Evolutionary conservation across 2,113 vertebrate species (phyloP), one percentile per base, ranked within the genome.

Genomic region (Noctilio leporinus): DNA sequence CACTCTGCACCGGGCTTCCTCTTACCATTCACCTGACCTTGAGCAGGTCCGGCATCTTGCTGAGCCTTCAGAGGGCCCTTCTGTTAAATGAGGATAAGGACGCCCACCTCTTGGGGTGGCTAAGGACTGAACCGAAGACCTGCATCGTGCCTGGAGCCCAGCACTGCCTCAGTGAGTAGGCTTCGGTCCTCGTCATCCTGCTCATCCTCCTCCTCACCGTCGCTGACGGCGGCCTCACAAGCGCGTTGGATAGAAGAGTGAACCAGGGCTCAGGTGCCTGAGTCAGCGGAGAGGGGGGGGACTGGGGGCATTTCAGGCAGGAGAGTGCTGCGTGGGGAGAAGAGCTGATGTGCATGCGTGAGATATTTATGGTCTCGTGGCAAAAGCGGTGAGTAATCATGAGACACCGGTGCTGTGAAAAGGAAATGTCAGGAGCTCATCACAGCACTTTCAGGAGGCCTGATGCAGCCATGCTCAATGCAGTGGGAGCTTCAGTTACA

Each of bases 401-500:
- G 28, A 83, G 57, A 55, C 51, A 20, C 0, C 1, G 15, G 64
- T 1, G 20, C 20, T 38, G 10, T 33, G 62, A 20, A 55, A 76
- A 45, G 30, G 67, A 86, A 51, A 47, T 55, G 75, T 35, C 24
- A 12, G 22, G 14, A 10, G n/a, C 53, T 49, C 35, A 12, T n/a
- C 43, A 57, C 0, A 80, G 90, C 45, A 53, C 95, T 94, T 94
- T 89, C 95, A 40, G 35, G 49, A 94, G 69, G 95, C 89, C 94
- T 90, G 53, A 95, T 51, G 95, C 76, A 78, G 2, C 91, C 86
- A 69, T 40, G 88, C 96, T 96, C 97, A 94, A 92, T 97, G 97
- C 93, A 96, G 83, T 75, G 77, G 95, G 93, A 96, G 87, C 94
- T 98, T 98, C 97, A 95, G 62, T 97, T 96, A 98, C 10, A 88